phyloP scores from a whole-genome alignment of 2,797 vertebrate genomes.

The Furcifer pardalis region DNA sequence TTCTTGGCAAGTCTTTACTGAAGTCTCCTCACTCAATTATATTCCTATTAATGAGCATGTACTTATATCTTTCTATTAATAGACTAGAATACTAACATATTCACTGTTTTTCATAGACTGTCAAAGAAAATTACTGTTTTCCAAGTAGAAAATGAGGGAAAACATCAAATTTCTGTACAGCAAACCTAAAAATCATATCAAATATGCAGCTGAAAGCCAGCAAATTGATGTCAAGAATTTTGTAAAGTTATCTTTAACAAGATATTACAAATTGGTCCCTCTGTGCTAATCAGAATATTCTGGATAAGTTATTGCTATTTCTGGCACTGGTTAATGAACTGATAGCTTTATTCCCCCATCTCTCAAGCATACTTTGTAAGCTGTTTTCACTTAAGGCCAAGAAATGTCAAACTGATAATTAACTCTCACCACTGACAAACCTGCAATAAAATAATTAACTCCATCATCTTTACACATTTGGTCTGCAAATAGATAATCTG shows the following conservation, averaged over 20 bases:
- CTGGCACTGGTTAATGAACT: constrained; percentile 17
- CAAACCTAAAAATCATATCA: constrained; percentile 1
- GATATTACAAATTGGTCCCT: neutral
- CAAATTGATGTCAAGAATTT: neutral
- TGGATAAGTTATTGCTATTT: constrained; percentile 15
- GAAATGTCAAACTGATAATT: constrained; percentile 58
- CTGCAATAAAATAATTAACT: constrained; percentile 43
- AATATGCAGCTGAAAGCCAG: neutral
- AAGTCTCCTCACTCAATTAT: no score
- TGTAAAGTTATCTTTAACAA: neutral
- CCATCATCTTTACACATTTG: constrained; percentile 5
- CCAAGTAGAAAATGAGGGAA: neutral
- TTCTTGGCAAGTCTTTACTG: no score
- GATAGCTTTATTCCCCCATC: constrained; percentile 34
- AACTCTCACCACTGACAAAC: constrained; percentile 40
- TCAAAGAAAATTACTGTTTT: neutral
- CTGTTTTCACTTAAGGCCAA: constrained; percentile 46
- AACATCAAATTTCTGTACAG: neutral
- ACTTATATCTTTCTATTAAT: no score
- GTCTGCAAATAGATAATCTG: constrained; percentile 13
- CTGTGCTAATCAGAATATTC: constrained; percentile 5
- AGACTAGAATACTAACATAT: neutral
- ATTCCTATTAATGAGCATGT: no score
- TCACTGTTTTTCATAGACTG: neutral
- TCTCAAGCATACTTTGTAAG: constrained; percentile 44